phyloP scores from a whole-genome alignment of 2,797 vertebrate species.

The Pachyuromys duprasi region DNA sequence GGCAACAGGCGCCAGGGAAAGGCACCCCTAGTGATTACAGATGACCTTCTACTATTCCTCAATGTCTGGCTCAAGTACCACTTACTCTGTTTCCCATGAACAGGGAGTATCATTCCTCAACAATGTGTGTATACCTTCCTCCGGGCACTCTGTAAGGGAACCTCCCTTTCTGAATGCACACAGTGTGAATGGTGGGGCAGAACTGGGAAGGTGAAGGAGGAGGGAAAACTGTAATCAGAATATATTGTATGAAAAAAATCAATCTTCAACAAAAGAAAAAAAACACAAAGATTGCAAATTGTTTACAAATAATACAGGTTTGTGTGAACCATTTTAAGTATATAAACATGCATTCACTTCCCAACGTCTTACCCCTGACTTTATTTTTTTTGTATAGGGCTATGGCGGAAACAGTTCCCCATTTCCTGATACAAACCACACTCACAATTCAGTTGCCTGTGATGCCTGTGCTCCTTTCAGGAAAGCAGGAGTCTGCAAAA shows the following conservation, averaged over 20 bases:
- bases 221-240: neutral
- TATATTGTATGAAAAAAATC: neutral
- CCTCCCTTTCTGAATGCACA: neutral
- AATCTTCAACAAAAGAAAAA: neutral
- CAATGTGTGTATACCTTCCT: neutral
- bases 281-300: neutral
- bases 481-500: constrained; percentile 38
- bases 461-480: constrained; percentile 19
- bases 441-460: neutral
- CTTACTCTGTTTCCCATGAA: neutral
- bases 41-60: neutral
- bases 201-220: neutral
- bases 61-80: neutral
- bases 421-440: constrained; percentile 49
- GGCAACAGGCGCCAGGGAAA: constrained; percentile 51
- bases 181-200: neutral
- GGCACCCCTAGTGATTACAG: neutral
- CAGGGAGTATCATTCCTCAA: constrained; percentile 3
- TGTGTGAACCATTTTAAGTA: constrained; percentile 5
- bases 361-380: neutral
- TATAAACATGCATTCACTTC: neutral
- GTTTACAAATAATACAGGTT: constrained; percentile 13
- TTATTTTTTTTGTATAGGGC: neutral
- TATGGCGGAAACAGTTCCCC: neutral
- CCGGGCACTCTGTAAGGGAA: neutral